Base-by-base conservation (phyloP, 2,888 invertebrate species). In the Hyppa rectilinea region DNA sequence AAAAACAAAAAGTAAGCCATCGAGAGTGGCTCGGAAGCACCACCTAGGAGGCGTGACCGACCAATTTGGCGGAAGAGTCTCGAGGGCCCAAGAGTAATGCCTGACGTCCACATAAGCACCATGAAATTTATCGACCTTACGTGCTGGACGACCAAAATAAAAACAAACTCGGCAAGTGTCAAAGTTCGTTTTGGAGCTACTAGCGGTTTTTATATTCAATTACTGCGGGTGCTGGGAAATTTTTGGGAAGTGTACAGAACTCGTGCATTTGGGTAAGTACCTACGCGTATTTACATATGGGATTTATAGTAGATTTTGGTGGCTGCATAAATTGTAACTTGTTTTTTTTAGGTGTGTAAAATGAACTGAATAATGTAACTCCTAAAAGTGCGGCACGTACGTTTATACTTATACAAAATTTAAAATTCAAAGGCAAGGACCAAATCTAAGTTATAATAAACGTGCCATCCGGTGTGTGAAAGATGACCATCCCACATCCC, bases 71-170 rank as follows among this genome's bases (percentile, higher is more conserved):
- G 83, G 88, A 89, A 90, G 87, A 85, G 88, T 90, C 88, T 87
- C 90, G 82, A 87, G 84, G 84, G 85, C 75, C 86, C 87, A 88
- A 85, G 87, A 91, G 89, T 88, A 90, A 89, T 93, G 93, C 89
- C 83, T 91, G 93, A 92, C 93, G 91, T 89, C 88, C 90, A 89
- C 89, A 82, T 90, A 91, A 94, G 93, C 89, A 93, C 92, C 89
- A 88, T 89, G 88, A 91, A 93, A 94, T 94, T 94, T 94, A 94
- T 94, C 90, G 93, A 92, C 87, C 92, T 89, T 89, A 91, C 92
- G 93, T 91, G 91, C 88, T 84, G 85, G 88, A 84, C 89, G 84
- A 90, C 88, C 86, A 87, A 91, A 92, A 92, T 91, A 92, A 93
- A 93, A 92, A 92, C 90, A 92, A 87, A 88, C 89, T 87, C 82